phyloP scores from a whole-genome alignment of 2,888 invertebrate genomes.

The Maniola hyperantus region DNA sequence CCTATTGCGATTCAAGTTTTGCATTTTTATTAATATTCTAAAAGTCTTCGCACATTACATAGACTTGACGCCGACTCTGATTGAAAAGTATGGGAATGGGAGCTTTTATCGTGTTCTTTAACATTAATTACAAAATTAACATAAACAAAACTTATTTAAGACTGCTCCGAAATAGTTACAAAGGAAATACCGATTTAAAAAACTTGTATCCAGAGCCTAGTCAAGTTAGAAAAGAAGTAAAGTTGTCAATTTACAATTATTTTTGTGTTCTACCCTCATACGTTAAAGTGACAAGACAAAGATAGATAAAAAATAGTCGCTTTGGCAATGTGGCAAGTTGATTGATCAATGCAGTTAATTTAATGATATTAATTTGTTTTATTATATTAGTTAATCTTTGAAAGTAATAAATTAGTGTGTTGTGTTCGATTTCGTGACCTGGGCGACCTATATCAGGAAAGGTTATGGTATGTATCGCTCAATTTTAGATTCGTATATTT shows the following conservation, averaged over 20 bases:
- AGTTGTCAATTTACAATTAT: neutral
- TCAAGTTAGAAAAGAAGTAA: too few relatives aligned
- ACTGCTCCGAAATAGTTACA: too few relatives aligned
- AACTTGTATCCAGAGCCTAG: neutral
- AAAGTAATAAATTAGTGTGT: neutral
- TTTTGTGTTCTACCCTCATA: neutral
- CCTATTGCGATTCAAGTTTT: neutral
- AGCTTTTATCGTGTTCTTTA: too few relatives aligned
- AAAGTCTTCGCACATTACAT: too few relatives aligned
- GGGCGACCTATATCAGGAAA: conserved; percentile 5
- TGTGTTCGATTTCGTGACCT: conserved; percentile 9
- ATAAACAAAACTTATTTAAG: too few relatives aligned
- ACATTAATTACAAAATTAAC: too few relatives aligned
- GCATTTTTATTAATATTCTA: neutral
- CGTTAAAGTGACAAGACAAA: neutral
- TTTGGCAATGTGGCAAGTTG: conserved; percentile 1
- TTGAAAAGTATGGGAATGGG: too few relatives aligned
- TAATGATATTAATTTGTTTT: neutral
- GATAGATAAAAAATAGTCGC: neutral
- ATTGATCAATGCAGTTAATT: neutral
- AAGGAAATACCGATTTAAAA: neutral
- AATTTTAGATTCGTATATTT: neutral
- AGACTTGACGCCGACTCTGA: too few relatives aligned
- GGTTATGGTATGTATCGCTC: conserved; percentile 14
- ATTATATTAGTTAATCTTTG: neutral